phyloP scores from a whole-genome alignment of 2,888 invertebrate species.

The Aphodius sticticus region DNA sequence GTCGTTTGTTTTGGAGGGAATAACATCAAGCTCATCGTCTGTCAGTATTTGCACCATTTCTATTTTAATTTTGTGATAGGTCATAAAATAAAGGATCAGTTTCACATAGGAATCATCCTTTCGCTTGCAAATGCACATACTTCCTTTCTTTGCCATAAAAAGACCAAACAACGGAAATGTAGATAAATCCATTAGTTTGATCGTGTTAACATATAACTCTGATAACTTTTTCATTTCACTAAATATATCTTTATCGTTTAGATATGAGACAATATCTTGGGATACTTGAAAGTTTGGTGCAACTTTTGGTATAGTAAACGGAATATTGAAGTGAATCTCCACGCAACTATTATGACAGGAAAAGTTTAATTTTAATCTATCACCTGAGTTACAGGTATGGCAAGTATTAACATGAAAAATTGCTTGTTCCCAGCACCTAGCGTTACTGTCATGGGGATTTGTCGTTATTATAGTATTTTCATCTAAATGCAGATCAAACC shows the following conservation, averaged over 20 bases:
- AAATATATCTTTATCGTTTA: conserved; percentile 56
- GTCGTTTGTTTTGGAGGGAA: conserved; percentile 13
- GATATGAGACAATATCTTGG: conserved; percentile 49
- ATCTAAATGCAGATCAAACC: conserved; percentile 77
- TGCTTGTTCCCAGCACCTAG: conserved; percentile 82
- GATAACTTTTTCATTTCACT: conserved; percentile 52
- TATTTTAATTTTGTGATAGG: conserved; percentile 53
- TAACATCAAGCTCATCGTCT: not conserved
- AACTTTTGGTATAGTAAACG: conserved; percentile 30
- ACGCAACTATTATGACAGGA: conserved; percentile 59
- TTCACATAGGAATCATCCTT: conserved; percentile 56
- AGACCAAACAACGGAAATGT: conserved; percentile 72
- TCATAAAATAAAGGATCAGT: conserved; percentile 61
- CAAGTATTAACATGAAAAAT: conserved; percentile 69
- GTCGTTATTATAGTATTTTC: conserved; percentile 69
- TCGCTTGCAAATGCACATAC: conserved; percentile 55
- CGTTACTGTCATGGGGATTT: conserved; percentile 63
- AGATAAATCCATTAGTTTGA: conserved; percentile 65
- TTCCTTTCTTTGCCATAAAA: conserved; percentile 63
- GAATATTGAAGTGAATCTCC: conserved; percentile 30
- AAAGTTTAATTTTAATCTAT: conserved; percentile 56
- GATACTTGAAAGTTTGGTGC: conserved; percentile 46
- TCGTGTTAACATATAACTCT: conserved; percentile 57
- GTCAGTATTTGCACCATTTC: not conserved
- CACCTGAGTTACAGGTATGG: conserved; percentile 50